A percentile compares a stretch with the other conserved stretches of the same genome.
Evolutionary conservation across 2,888 invertebrate species (phyloP).

Genomic region (Meteorus cinctellus): DNA sequence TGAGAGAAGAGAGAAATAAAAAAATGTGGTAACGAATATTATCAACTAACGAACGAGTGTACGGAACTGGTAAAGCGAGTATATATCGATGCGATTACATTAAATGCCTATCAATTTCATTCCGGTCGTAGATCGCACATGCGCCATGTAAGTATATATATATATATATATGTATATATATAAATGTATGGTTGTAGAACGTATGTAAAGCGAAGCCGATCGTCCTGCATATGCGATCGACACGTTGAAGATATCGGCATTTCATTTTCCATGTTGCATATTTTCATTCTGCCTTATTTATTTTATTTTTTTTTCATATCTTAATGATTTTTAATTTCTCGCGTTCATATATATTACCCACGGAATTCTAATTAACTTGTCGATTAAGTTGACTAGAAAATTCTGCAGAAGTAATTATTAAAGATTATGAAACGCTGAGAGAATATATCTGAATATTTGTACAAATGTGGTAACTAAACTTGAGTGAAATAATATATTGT

Average conservation of each 20-base stretch:
- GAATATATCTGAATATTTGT: conserved; percentile 10
- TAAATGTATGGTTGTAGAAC: background rate
- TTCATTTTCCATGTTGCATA: conserved; percentile 15
- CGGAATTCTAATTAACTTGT: conserved; percentile 28
- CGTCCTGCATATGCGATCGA: conserved; percentile 15
- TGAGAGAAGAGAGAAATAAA: background rate
- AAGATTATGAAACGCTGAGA: background rate
- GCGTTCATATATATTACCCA: background rate
- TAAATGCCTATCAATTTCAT: conserved; percentile 42
- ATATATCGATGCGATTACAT: conserved; percentile 39
- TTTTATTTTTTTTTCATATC: conserved; percentile 22
- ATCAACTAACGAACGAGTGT: conserved; percentile 17
- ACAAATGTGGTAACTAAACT: background rate
- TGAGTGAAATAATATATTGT: background rate
- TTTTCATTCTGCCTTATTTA: conserved; percentile 29
- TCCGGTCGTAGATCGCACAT: conserved; percentile 20
- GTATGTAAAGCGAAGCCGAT: background rate
- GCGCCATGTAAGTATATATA: background rate
- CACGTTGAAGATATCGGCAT: conserved; percentile 10
- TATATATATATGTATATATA: background rate
- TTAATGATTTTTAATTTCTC: conserved; percentile 8
- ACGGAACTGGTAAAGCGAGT: conserved; percentile 28
- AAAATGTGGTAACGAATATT: conserved; percentile 12
- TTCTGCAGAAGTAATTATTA: conserved; percentile 4
- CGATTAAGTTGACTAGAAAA: conserved; percentile 17